Percentiles rank a stretch among this genome's conserved stretches.
Conservation (phyloP, 2,113 vertebrate genomes). For the Nansenia antarctica region DNA sequence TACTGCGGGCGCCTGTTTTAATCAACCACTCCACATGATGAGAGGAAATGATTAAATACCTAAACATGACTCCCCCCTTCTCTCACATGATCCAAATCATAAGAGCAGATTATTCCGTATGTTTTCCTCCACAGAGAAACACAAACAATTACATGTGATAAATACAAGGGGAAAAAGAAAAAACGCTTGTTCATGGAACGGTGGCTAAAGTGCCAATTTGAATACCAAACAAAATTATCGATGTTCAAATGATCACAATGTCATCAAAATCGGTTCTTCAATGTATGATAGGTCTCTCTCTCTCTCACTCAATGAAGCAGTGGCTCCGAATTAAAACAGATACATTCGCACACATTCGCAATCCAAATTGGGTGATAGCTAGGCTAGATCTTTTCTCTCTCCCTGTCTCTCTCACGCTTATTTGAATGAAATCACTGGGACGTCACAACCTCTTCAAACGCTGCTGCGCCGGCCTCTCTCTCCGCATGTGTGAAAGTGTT, state of each 20-base stretch:
- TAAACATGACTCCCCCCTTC: background rate
- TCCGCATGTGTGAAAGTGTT: background rate
- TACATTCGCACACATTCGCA: too few relatives aligned
- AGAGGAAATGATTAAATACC: background rate
- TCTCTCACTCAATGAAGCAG: too few relatives aligned
- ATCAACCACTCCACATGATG: background rate
- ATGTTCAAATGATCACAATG: too few relatives aligned
- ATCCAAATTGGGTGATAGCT: too few relatives aligned
- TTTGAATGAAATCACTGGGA: background rate
- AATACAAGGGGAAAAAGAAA: too few relatives aligned
- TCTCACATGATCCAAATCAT: background rate
- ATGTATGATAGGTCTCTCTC: too few relatives aligned
- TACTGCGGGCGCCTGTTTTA: background rate
- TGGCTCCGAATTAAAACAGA: too few relatives aligned
- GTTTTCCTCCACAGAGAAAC: background rate
- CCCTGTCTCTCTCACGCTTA: background rate
- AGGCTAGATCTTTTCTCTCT: too few relatives aligned
- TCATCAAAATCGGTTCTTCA: too few relatives aligned
- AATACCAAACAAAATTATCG: background rate
- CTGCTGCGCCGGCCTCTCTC: background rate
- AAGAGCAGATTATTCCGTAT: constrained; percentile 3
- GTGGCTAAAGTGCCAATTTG: background rate
- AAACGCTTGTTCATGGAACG: background rate
- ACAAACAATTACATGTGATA: background rate
- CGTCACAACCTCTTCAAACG: too few relatives aligned